phyloP scores from a whole-genome alignment of 92 coral and sea anemone species.

The Actinernus sp. region DNA sequence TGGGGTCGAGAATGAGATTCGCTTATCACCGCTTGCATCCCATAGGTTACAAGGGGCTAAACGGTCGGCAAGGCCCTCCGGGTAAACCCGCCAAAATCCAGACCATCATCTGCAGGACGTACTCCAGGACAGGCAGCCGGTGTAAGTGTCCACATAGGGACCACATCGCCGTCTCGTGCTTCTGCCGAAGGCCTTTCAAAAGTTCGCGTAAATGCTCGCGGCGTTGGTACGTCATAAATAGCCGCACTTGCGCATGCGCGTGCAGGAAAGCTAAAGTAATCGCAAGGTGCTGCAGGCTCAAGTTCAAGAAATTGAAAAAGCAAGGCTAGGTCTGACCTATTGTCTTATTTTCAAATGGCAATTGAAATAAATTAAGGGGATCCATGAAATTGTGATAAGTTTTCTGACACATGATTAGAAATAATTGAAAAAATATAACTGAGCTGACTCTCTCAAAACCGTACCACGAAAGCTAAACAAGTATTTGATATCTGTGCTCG shows the following conservation, averaged over 20 bases:
- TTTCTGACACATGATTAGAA: too few species aligned
- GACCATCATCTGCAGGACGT: not conserved
- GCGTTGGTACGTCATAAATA: not conserved
- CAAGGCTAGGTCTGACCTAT: too few species aligned
- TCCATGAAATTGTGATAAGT: too few species aligned
- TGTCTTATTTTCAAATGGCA: too few species aligned
- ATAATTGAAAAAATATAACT: too few species aligned
- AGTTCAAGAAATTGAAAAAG: too few species aligned
- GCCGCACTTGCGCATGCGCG: conserved; percentile 4
- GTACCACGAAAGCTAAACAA: too few species aligned
- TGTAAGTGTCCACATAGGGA: not conserved
- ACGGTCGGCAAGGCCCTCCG: not conserved
- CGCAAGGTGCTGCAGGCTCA: conserved; percentile 22
- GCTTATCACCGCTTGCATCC: too few species aligned
- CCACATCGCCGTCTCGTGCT: not conserved
- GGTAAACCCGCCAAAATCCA: not conserved
- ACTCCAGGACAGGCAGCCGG: not conserved
- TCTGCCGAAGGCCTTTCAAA: not conserved
- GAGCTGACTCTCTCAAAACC: too few species aligned
- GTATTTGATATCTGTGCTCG: too few species aligned
- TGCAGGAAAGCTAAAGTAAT: conserved; percentile 2
- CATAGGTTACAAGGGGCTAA: not conserved
- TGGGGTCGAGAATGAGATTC: too few species aligned
- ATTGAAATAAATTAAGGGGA: too few species aligned
- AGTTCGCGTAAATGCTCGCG: not conserved